These are phyloP conservation scores for Hemitrygon akajei DNA, from an alignment of 2,797 vertebrate genomes.

Conservation along the genomic window DNA sequence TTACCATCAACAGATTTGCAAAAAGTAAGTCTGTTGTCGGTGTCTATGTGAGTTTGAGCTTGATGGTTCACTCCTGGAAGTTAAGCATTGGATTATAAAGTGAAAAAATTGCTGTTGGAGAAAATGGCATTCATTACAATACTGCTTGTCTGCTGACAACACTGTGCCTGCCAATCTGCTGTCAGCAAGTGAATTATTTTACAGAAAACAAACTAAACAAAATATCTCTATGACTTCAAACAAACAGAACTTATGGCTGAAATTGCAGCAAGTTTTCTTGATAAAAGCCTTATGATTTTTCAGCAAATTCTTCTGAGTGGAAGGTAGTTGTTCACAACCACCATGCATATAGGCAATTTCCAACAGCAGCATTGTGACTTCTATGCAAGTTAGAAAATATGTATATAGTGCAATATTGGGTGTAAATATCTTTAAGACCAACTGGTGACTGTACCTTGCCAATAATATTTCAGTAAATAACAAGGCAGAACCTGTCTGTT, in stretches of 20 bases:
- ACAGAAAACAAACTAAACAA: neutral
- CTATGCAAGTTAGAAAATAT: neutral
- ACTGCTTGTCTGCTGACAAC: neutral
- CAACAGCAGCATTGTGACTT: neutral
- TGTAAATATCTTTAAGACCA: too few relatives aligned
- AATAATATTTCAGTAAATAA: too few relatives aligned
- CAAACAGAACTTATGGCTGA: neutral
- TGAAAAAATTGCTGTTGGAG: neutral
- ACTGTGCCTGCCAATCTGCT: neutral
- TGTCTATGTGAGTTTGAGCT: too few relatives aligned
- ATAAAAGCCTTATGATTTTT: neutral
- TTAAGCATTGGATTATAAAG: too few relatives aligned
- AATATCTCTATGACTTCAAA: neutral
- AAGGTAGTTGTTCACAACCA: neutral
- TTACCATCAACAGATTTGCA: too few relatives aligned
- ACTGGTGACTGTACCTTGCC: too few relatives aligned
- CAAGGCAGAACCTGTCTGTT: too few relatives aligned
- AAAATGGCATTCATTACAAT: neutral
- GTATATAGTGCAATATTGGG: too few relatives aligned
- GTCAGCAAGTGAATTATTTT: neutral
- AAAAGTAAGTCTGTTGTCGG: too few relatives aligned
- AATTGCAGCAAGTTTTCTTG: neutral
- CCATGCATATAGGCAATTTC: neutral
- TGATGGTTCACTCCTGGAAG: too few relatives aligned
- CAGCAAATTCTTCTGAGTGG: neutral